These are phyloP conservation scores for Cheilosia vulpina DNA, from an alignment of 2,888 invertebrate species.

Conservation along the genomic window DNA sequence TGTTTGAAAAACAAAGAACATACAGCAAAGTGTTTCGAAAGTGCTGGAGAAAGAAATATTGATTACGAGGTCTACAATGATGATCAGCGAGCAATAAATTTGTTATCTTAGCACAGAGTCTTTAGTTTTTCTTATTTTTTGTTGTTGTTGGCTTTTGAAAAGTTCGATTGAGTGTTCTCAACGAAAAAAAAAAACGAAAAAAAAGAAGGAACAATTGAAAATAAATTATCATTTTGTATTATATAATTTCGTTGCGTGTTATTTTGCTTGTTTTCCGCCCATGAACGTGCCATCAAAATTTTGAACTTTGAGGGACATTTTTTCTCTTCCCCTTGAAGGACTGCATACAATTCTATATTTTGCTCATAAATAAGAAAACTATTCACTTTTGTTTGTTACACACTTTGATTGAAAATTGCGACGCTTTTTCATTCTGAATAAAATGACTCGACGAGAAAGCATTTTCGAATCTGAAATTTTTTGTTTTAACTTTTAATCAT, in stretches of 20 bases:
- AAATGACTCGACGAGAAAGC: too few species aligned
- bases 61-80: conserved; percentile 9
- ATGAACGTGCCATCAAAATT: not conserved
- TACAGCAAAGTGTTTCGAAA: conserved; percentile 33
- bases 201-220: conserved; percentile 8
- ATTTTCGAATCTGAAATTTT: too few species aligned
- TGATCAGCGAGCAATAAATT: conserved; percentile 6
- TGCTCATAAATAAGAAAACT: too few species aligned
- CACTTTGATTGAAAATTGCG: too few species aligned
- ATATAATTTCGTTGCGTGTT: conserved; percentile 49
- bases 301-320: not conserved
- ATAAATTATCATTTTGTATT: conserved; percentile 55
- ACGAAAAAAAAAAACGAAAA: not conserved
- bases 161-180: conserved; percentile 10
- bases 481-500: too few species aligned
- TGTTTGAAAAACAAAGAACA: conserved; percentile 46
- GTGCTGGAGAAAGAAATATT: conserved; percentile 55
- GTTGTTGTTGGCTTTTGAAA: conserved; percentile 7
- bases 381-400: too few species aligned
- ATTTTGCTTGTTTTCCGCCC: conserved; percentile 6
- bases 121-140: conserved; percentile 6
- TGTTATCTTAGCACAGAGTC: conserved; percentile 32
- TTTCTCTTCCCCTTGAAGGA: too few species aligned
- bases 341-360: too few species aligned
- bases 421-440: too few species aligned